phyloP scores from a whole-genome alignment of 2,888 invertebrate genomes.

The Argyresthia albistria region DNA sequence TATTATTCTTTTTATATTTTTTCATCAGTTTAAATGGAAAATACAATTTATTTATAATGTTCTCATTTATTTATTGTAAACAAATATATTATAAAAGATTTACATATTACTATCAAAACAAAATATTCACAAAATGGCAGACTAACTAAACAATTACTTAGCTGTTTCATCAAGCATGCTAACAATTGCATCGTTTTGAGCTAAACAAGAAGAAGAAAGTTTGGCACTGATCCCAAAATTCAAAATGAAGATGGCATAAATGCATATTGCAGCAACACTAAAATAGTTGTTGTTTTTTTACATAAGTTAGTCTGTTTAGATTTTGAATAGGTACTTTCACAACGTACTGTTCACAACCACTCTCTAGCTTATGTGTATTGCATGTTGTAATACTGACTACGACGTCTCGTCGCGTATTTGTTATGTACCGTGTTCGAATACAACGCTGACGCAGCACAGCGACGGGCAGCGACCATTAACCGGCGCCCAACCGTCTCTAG shows the following conservation, averaged over 20 bases:
- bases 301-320: conserved; percentile 64
- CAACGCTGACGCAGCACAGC: background rate
- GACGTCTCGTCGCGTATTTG: conserved; percentile 10
- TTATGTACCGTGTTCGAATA: background rate
- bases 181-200: conserved; percentile 71
- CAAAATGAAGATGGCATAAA: conserved; percentile 65
- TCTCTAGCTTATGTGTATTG: conserved; percentile 56
- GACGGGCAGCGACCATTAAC: background rate
- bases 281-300: conserved; percentile 24
- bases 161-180: conserved; percentile 67
- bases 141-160: conserved; percentile 71
- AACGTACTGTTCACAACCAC: conserved; percentile 67
- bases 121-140: conserved; percentile 74
- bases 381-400: conserved; percentile 58
- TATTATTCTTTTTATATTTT: conserved; percentile 73
- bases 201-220: conserved; percentile 69
- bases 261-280: conserved; percentile 65
- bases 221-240: conserved; percentile 71
- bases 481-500: conserved; percentile 9
- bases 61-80: conserved; percentile 72
- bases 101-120: conserved; percentile 73
- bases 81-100: conserved; percentile 74
- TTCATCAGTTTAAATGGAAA: conserved; percentile 73
- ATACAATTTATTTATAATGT: conserved; percentile 72
- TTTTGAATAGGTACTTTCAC: conserved; percentile 70